These are phyloP conservation scores for Graptemys geographica DNA, from an alignment of 2,797 vertebrate species.

Conservation along the genomic window DNA sequence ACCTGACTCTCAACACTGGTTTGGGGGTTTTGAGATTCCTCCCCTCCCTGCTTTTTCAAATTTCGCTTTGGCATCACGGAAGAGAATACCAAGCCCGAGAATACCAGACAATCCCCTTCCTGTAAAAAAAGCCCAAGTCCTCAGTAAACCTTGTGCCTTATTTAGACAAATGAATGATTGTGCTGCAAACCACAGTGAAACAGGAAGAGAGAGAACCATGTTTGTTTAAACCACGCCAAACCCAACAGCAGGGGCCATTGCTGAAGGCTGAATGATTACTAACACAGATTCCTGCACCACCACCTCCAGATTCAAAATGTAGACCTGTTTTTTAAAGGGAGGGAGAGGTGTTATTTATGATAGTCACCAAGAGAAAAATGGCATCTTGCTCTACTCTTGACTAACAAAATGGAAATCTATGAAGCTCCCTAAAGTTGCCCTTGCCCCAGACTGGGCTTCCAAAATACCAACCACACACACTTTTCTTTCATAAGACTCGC, in stretches of 20 bases:
- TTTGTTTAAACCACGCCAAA: background rate
- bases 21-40: background rate
- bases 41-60: background rate
- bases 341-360: background rate
- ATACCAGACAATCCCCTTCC: constrained; percentile 4
- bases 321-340: background rate
- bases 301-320: background rate
- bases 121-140: constrained; percentile 17
- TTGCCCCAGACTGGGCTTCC: background rate
- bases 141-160: background rate
- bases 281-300: background rate
- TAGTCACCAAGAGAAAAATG: background rate
- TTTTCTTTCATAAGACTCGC: background rate
- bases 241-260: constrained; percentile 3
- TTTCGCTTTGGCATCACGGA: background rate
- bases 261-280: background rate
- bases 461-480: background rate
- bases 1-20: background rate
- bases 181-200: background rate
- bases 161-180: background rate
- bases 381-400: background rate
- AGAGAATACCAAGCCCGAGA: background rate
- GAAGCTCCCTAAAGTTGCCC: background rate
- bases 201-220: constrained; percentile 41
- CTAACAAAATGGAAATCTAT: background rate